Base-by-base conservation (phyloP, 2,113 vertebrate species). In the Lampris incognitus region DNA sequence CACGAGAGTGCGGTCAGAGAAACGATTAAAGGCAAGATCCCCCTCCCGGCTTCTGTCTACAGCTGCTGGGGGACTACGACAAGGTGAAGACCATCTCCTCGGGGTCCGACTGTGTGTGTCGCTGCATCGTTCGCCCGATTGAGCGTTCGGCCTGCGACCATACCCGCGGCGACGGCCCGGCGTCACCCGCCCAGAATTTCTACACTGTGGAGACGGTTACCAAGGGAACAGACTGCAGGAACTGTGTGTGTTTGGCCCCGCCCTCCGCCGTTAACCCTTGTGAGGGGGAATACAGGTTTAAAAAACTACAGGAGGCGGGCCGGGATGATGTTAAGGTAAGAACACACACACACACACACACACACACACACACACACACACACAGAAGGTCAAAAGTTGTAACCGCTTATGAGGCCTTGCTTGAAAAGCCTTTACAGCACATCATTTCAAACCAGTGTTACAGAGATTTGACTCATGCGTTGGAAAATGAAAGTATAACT, bases 141-240 rank as follows among this genome's bases (percentile, higher is more conserved):
- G 95, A 94, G 72, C 94, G 95, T 0, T 94, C 95, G 0, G 95
- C 96, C 79, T 98, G 97, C 90, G 92, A 88, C 10, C 92, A 93
- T 58, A 89, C 96, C 85, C 93, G 89, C 0, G 89, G 94, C 36
- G 92, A 94, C 0, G 24, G 84, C 6, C 9, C 11, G 0, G 37
- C 65, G 9, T 88, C 93, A 8, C 82, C 74, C 2, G 73, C 91
- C 0, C 93, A 94, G 56, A 95, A 97, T 66, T 95, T 94, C 78
- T 99, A 97, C 93, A 96, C 95, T 0, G 96, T 99, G 86, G 97
- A 98, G 86, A 99, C 97, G n/a, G 90, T 98, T 76, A 96, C 96
- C 5, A 95, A 94, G 0, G 97, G 97, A 74, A 91, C 95, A 0
- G 93, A 95, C 89, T 99, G 97, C 91, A 97, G 96, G 81, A 96